Percentiles rank a stretch among this genome's conserved stretches.
Conservation (phyloP, 2,113 vertebrate species). For the Anser brachyrhynchus region DNA sequence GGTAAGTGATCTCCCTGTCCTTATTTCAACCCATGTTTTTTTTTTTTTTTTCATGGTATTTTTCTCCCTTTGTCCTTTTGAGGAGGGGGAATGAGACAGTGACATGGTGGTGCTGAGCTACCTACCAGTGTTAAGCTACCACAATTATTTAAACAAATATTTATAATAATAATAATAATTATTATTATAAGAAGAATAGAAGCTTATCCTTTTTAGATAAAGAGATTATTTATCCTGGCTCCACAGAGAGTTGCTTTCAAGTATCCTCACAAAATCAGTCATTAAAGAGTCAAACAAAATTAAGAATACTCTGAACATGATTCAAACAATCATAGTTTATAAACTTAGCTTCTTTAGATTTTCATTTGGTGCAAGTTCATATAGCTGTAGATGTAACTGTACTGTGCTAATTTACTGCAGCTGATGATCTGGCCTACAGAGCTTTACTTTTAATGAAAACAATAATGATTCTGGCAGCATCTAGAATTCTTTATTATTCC, state of each 20-base stretch:
- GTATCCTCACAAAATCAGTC: neutral
- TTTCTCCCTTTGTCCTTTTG: too few relatives aligned
- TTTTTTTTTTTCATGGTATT: too few relatives aligned
- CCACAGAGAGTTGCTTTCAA: neutral
- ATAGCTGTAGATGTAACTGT: fast-evolving
- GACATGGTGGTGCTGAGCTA: too few relatives aligned
- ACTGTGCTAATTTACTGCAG: neutral
- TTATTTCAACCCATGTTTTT: too few relatives aligned
- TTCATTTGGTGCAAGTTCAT: neutral
- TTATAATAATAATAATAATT: neutral
- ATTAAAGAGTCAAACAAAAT: neutral
- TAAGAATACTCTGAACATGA: neutral
- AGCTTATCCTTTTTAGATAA: neutral
- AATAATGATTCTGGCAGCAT: neutral
- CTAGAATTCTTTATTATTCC: neutral
- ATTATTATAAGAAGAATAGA: neutral
- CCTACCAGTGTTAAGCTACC: too few relatives aligned
- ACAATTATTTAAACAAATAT: neutral
- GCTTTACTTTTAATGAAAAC: neutral
- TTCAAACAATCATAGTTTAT: neutral
- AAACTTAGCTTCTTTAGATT: neutral
- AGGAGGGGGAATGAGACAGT: too few relatives aligned
- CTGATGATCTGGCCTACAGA: neutral
- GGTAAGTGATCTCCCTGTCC: too few relatives aligned
- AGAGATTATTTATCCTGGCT: neutral